Evolutionary conservation across 2,797 vertebrate species (phyloP).

Genomic region (Netta rufina): DNA sequence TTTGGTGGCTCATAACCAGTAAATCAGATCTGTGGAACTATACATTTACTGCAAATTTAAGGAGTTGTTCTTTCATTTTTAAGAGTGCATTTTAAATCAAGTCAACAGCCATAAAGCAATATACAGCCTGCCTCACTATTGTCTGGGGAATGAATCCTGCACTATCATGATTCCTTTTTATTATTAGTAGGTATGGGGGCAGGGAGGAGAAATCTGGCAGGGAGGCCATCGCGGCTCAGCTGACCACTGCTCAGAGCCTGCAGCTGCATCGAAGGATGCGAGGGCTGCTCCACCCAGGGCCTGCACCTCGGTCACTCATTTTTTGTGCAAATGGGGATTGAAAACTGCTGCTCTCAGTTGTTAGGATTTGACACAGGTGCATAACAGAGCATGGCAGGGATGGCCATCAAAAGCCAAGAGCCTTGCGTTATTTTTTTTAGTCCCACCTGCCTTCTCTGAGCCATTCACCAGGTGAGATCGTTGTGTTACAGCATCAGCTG

Average conservation of each 20-base stretch:
- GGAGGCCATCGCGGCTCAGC: neutral
- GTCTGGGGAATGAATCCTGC: conserved; percentile 8
- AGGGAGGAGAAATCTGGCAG: neutral
- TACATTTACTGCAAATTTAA: conserved; percentile 74
- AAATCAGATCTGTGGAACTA: conserved; percentile 73
- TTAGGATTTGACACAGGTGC: neutral
- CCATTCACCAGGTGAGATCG: neutral
- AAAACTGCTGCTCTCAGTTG: neutral
- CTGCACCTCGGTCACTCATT: neutral
- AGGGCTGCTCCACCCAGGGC: neutral
- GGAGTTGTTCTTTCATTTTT: conserved; percentile 73
- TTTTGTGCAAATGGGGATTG: neutral
- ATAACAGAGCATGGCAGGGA: accelerated
- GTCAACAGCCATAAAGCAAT: conserved; percentile 65
- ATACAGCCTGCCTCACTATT: conserved; percentile 32
- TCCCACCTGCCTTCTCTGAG: neutral
- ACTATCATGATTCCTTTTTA: neutral
- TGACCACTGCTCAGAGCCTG: accelerated
- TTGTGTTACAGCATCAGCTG: neutral
- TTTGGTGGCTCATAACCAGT: conserved; percentile 58
- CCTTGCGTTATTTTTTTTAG: neutral
- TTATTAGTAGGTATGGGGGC: neutral
- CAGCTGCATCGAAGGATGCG: accelerated
- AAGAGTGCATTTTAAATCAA: conserved; percentile 75
- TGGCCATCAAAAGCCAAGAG: neutral